phyloP scores from a whole-genome alignment of 2,797 vertebrate genomes.

The Etheostoma nigrum region DNA sequence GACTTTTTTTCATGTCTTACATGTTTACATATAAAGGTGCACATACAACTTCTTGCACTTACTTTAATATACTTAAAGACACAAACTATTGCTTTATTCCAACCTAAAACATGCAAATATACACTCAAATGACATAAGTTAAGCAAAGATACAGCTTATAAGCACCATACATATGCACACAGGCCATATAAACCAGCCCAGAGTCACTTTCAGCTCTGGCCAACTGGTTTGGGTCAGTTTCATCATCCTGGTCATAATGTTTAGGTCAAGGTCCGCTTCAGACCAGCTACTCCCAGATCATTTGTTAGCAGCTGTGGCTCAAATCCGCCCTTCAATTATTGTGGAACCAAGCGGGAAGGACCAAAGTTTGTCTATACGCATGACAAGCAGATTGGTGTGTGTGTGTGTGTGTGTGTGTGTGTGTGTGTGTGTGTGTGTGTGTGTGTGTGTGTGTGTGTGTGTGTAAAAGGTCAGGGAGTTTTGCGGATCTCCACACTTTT shows the following conservation, averaged over 20 bases:
- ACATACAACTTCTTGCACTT: not conserved
- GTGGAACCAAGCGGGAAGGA: constrained; percentile 65
- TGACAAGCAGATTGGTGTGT: constrained; percentile 57
- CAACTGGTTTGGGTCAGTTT: constrained; percentile 64
- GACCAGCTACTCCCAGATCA: constrained; percentile 54
- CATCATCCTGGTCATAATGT: constrained; percentile 62
- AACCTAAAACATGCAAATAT: not conserved
- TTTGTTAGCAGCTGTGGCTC: constrained; percentile 71
- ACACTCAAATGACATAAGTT: not conserved
- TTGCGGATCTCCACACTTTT: constrained; percentile 30
- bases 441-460: constrained; percentile 26
- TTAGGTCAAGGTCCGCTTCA: constrained; percentile 70
- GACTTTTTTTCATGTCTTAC: not conserved
- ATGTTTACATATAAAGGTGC: not conserved
- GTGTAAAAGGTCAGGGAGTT: constrained; percentile 59
- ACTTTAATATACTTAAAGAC: constrained; percentile 3
- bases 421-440: constrained; percentile 24
- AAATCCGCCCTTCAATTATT: constrained; percentile 78
- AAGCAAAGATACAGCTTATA: not conserved
- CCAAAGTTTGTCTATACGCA: constrained; percentile 52
- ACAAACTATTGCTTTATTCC: not conserved
- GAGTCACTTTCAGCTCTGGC: constrained; percentile 26
- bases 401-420: constrained; percentile 16
- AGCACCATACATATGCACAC: constrained; percentile 17
- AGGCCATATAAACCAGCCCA: constrained; percentile 13